These are phyloP conservation scores for Eueides isabella DNA, from an alignment of 1,140 invertebrate genomes.

Conservation along the genomic window DNA sequence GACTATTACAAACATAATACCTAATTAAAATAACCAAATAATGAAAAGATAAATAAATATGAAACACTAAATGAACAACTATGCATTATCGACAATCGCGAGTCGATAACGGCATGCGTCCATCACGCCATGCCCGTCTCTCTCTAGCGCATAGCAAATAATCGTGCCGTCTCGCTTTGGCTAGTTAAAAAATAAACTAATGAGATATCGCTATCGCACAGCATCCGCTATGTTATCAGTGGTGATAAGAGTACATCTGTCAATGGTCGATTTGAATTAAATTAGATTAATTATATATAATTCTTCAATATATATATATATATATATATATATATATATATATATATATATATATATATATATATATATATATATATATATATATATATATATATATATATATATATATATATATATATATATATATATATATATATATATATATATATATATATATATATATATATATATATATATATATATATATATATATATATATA, in stretches of 20 bases:
- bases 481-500: too few species aligned
- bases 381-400: too few species aligned
- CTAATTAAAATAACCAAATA: conserved; percentile 6
- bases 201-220: conserved; percentile 56
- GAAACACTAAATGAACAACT: conserved; percentile 1
- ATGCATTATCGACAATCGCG: conserved; percentile 46
- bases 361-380: too few species aligned
- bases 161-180: conserved; percentile 47
- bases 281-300: conserved; percentile 36
- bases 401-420: too few species aligned
- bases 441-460: too few species aligned
- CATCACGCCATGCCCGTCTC: conserved; percentile 55
- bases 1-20: neutral
- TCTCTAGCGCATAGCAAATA: conserved; percentile 29
- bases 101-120: conserved; percentile 48
- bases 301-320: too few species aligned
- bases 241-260: conserved; percentile 55
- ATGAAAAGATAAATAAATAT: conserved; percentile 7
- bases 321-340: too few species aligned
- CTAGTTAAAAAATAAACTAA: conserved; percentile 60
- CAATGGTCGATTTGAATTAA: conserved; percentile 41
- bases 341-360: too few species aligned
- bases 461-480: too few species aligned
- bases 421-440: too few species aligned
- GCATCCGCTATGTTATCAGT: conserved; percentile 62